Percentiles rank a stretch among this genome's conserved stretches.
These are phyloP conservation scores for Caenorhabditis macrosperma DNA, from an alignment of 2,888 invertebrate genomes.

Conservation along the genomic window DNA sequence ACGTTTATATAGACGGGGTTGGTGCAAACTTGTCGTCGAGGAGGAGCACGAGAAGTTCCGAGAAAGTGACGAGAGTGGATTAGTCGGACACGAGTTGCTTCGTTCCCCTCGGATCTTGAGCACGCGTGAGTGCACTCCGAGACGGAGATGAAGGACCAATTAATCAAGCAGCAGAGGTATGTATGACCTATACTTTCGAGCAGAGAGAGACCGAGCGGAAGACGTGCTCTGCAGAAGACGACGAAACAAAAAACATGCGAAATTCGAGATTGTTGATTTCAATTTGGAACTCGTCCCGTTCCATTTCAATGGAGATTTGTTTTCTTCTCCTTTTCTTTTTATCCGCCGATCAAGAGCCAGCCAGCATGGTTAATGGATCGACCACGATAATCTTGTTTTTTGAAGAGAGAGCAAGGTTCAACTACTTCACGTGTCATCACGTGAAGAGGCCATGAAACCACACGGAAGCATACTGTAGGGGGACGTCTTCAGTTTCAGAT, in stretches of 20 bases:
- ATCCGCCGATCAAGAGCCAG: not conserved
- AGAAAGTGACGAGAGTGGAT: not conserved
- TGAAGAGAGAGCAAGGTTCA: not conserved
- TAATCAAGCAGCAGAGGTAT: not conserved
- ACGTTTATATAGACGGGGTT: not conserved
- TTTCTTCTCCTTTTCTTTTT: not conserved
- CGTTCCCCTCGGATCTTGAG: not conserved
- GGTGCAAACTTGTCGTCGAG: not conserved
- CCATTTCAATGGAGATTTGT: not conserved
- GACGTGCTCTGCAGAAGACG: not conserved
- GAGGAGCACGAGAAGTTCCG: not conserved
- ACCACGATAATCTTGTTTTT: not conserved
- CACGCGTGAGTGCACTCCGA: not conserved
- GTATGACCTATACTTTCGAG: not conserved
- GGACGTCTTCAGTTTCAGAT: too few species aligned
- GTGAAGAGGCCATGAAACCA: too few species aligned
- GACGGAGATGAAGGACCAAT: conserved; percentile 8
- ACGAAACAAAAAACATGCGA: not conserved
- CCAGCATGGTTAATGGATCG: not conserved
- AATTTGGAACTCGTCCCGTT: not conserved
- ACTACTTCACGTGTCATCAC: too few species aligned
- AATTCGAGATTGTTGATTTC: not conserved
- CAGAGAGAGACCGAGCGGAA: not conserved
- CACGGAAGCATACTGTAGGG: too few species aligned
- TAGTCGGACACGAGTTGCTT: not conserved